phyloP scores from a whole-genome alignment of 2,888 invertebrate genomes.

The Ramazzottius varieornatus region DNA sequence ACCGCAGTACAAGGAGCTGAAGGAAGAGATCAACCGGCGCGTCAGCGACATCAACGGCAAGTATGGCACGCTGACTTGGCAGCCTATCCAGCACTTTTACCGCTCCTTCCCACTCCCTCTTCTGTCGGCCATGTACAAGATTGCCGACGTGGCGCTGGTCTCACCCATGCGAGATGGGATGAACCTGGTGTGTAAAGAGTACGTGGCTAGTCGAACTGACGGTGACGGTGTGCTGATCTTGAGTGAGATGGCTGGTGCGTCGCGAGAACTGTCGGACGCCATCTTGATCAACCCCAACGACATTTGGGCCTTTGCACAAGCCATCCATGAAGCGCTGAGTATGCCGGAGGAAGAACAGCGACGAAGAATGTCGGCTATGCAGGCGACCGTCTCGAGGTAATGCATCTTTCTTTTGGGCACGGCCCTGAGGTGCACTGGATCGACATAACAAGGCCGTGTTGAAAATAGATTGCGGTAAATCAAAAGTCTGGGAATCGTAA shows the following conservation, averaged over 20 bases:
- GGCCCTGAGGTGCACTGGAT: too few relatives aligned
- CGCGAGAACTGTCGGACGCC: constrained; percentile 60
- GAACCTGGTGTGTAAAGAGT: constrained; percentile 75
- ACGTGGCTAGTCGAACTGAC: constrained; percentile 58
- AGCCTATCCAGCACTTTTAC: constrained; percentile 38
- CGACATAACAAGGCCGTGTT: too few relatives aligned
- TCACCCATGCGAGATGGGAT: constrained; percentile 57
- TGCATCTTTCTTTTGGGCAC: too few relatives aligned
- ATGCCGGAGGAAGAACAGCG: constrained; percentile 63
- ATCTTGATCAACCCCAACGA: constrained; percentile 62
- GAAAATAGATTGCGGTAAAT: too few relatives aligned
- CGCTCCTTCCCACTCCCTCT: constrained; percentile 16
- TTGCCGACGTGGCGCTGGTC: constrained; percentile 57
- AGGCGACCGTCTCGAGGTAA: too few relatives aligned
- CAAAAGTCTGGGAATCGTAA: too few relatives aligned
- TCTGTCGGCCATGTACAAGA: constrained; percentile 27
- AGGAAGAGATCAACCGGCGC: constrained; percentile 65
- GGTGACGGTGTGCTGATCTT: constrained; percentile 60
- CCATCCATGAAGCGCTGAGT: constrained; percentile 54
- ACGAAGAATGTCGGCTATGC: not conserved
- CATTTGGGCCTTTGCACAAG: constrained; percentile 57
- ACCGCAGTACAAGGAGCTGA: constrained; percentile 61
- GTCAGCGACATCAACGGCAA: constrained; percentile 63
- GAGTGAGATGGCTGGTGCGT: constrained; percentile 70
- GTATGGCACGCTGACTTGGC: constrained; percentile 67